These are phyloP conservation scores for Aphidius colemani DNA, from an alignment of 2,888 invertebrate species.

Conservation along the genomic window DNA sequence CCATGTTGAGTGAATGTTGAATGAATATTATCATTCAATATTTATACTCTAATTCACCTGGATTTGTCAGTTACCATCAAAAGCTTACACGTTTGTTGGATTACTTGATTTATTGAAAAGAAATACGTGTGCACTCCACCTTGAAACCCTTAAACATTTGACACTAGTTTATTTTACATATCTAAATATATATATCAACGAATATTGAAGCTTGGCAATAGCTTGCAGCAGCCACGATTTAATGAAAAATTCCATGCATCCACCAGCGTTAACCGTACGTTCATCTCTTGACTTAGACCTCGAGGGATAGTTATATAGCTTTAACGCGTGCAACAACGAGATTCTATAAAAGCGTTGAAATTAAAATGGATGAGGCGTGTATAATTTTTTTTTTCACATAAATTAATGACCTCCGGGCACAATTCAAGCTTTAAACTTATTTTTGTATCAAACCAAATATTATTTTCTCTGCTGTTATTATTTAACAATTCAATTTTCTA, in stretches of 20 bases:
- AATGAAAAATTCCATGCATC: constrained; percentile 33
- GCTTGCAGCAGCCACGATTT: constrained; percentile 27
- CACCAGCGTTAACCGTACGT: constrained; percentile 32
- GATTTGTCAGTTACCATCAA: no score
- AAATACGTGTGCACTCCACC: no score
- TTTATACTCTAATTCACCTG: no score
- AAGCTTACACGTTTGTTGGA: no score
- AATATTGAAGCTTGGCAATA: constrained; percentile 13
- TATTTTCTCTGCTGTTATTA: neutral
- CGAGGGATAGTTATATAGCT: constrained; percentile 28
- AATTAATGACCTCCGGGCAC: constrained; percentile 23
- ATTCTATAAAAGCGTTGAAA: constrained; percentile 28
- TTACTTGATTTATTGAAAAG: neutral
- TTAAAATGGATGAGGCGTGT: constrained; percentile 30
- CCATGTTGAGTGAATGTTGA: no score
- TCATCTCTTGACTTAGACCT: constrained; percentile 26
- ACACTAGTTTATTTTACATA: no score
- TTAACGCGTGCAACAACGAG: constrained; percentile 16
- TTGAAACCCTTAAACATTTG: no score
- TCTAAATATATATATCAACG: no score
- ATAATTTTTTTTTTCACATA: constrained; percentile 12
- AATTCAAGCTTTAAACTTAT: constrained; percentile 2
- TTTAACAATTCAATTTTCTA: constrained; percentile 1
- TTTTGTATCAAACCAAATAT: constrained; percentile 10
- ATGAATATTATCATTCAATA: no score